A percentile compares a stretch with the other conserved stretches of the same genome.
Evolutionary conservation across 2,888 invertebrate species (phyloP).

Genomic region (Nomada lathburiana): DNA sequence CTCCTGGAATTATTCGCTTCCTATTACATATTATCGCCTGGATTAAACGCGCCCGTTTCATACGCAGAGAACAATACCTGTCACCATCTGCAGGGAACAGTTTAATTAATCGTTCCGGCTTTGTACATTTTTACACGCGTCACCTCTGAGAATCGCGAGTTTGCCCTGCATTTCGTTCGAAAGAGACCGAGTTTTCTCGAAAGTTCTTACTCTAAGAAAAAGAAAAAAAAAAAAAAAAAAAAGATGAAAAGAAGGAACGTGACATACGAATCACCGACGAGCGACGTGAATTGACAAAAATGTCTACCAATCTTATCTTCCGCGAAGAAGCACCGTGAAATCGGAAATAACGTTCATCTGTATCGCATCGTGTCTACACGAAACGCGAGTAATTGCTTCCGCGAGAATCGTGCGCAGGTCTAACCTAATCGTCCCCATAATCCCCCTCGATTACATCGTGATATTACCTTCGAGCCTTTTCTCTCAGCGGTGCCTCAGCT

Average conservation of each 20-base stretch:
- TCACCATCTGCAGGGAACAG: not conserved
- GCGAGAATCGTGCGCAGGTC: conserved; percentile 7
- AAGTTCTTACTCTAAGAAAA: not conserved
- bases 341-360: conserved; percentile 9
- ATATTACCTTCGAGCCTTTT: conserved; percentile 20
- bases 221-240: not conserved
- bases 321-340: conserved; percentile 8
- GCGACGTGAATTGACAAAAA: not conserved
- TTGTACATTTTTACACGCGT: not conserved
- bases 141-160: not conserved
- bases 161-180: not conserved
- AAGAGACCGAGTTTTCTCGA: not conserved
- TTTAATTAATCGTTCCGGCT: not conserved
- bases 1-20: conserved; percentile 13
- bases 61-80: conserved; percentile 6
- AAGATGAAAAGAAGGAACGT: not conserved
- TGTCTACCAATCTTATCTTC: not conserved
- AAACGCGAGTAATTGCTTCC: conserved; percentile 1
- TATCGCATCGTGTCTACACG: not conserved
- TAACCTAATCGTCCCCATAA: conserved; percentile 24
- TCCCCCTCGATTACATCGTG: conserved; percentile 35
- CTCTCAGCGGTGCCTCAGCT: conserved; percentile 9
- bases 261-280: conserved; percentile 10
- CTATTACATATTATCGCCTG: conserved; percentile 9
- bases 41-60: not conserved